Evolutionary conservation across 2,888 invertebrate species (phyloP), one percentile per base, ranked within the genome.

Genomic region (Nomada ruficornis): DNA sequence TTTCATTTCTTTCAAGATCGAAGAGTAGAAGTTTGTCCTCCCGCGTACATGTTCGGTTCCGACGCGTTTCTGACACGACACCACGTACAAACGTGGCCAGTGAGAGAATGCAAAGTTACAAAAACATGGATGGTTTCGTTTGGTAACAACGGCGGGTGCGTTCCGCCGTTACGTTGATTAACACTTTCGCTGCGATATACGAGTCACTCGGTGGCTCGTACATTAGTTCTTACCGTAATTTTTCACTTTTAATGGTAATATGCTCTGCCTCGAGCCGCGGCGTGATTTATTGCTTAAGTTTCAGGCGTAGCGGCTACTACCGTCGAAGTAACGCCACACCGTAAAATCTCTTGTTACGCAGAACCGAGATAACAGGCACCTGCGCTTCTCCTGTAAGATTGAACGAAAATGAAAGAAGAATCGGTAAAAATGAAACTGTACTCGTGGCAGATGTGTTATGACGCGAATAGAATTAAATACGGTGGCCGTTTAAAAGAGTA

Each of bases 111-210:
- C 20, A 55, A 72, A 26, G 44, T 62, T 63, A 18, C 18, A 20
- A 55, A 13, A 29, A 36, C 26, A 54, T 23, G 52, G 75, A 47
- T 23, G 60, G 55, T 69, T 69, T 54, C 54, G 36, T 15, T 54
- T 29, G 9, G 47, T 42, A 42, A 42, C 62, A n/a, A 50, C 13
- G 36, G 20, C 11, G 63, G 52, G 57, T 75, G 62, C 23, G 60
- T 54, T 55, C 60, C 72, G 47, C 57, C 47, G 68, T 72, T 64
- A 64, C 65, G 55, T 79, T 65, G 64, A 81, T 81, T 74, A 74
- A 81, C 79, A 79, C 79, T 77, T 80, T 77, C 80, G 80, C 77
- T 68, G 72, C 77, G 77, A 65, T 55, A 69, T 54, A 65, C 54
- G 63, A 64, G 67, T 44, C 68, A 47, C 47, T 7, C n/a, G 62